phyloP scores from a whole-genome alignment of 2,888 invertebrate species.

The Pemphredon lugubris region DNA sequence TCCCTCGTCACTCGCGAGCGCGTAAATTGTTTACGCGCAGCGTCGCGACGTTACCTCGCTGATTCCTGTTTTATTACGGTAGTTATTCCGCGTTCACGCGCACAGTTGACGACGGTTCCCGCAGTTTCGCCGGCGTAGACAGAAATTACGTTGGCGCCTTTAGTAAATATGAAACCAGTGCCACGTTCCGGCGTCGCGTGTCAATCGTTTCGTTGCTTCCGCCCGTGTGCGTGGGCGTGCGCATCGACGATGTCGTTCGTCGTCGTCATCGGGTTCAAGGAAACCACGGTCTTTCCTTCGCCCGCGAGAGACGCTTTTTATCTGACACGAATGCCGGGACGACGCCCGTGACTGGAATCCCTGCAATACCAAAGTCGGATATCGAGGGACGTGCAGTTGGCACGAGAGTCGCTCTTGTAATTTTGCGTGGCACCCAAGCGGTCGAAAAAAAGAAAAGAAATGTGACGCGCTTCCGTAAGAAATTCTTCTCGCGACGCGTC shows the following conservation, averaged over 20 bases:
- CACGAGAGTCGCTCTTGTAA: conserved; percentile 31
- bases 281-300: conserved; percentile 19
- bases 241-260: background rate
- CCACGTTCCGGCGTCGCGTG: conserved; percentile 7
- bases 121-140: conserved; percentile 23
- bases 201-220: background rate
- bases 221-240: background rate
- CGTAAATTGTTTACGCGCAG: conserved; percentile 23
- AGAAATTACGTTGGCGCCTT: conserved; percentile 19
- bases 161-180: conserved; percentile 31
- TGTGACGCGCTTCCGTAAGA: conserved; percentile 8
- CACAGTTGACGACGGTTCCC: conserved; percentile 22
- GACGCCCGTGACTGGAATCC: conserved; percentile 56
- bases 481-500: background rate
- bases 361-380: conserved; percentile 17
- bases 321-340: conserved; percentile 46
- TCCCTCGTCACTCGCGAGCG: background rate
- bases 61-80: conserved; percentile 51
- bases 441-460: conserved; percentile 26
- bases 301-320: conserved; percentile 20
- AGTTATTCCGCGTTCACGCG: conserved; percentile 29
- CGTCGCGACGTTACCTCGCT: conserved; percentile 32
- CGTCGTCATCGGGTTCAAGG: background rate
- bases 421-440: conserved; percentile 12
- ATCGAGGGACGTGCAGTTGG: conserved; percentile 24